Percentiles rank a stretch among this genome's conserved stretches.
Conservation (phyloP, 2,888 invertebrate species). For the Drepanosiphum platanoidis region DNA sequence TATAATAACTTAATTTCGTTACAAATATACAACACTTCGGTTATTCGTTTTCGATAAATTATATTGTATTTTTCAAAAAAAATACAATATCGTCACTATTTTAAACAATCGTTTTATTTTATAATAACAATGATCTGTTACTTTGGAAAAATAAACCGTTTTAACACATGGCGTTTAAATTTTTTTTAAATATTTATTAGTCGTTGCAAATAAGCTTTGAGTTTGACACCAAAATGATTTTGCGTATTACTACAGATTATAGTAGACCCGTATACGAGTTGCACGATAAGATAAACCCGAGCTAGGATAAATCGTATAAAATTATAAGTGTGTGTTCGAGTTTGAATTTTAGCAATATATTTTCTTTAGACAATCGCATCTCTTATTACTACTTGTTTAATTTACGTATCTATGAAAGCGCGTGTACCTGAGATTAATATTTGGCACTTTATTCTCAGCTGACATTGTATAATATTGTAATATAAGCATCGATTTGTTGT, state of each 20-base stretch:
- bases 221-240: conserved; percentile 27
- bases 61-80: too few species aligned
- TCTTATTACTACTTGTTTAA: neutral
- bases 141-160: neutral
- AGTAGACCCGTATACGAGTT: neutral
- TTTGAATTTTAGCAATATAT: neutral
- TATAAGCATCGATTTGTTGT: neutral
- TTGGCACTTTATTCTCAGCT: neutral
- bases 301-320: too few species aligned
- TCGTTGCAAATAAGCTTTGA: conserved; percentile 21
- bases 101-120: too few species aligned
- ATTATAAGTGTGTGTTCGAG: neutral
- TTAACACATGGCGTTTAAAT: neutral
- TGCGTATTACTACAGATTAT: conserved; percentile 14
- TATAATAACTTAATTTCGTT: too few species aligned
- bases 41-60: too few species aligned
- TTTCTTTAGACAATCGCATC: neutral
- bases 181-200: neutral
- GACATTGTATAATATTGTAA: neutral
- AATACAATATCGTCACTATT: too few species aligned
- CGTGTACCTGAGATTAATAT: neutral
- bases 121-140: too few species aligned
- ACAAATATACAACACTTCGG: too few species aligned
- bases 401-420: conserved; percentile 27
- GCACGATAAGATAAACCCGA: too few species aligned